phyloP scores from a whole-genome alignment of 2,888 invertebrate genomes.

The Empis livida region DNA sequence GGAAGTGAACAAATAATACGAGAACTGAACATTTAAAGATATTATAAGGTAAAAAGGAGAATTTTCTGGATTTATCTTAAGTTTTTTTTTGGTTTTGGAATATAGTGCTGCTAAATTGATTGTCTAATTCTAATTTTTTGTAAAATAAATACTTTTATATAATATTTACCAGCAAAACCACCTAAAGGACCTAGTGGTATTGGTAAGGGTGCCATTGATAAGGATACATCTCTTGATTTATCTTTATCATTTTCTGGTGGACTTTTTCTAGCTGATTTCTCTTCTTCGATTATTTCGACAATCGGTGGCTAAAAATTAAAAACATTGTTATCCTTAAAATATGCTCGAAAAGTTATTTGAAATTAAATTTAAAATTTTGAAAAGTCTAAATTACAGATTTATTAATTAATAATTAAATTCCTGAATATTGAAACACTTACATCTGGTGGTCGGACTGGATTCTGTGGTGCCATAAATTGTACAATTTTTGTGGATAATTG shows the following conservation, averaged over 20 bases:
- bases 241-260: slow-evolving; percentile 56
- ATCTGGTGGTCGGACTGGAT: slow-evolving; percentile 61
- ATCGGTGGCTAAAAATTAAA: slow-evolving; percentile 39
- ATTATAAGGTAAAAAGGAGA: neutral
- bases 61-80: neutral
- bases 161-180: slow-evolving; percentile 34
- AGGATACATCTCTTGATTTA: slow-evolving; percentile 44
- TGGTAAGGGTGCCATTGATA: slow-evolving; percentile 36
- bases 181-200: slow-evolving; percentile 36
- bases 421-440: slow-evolving; percentile 39
- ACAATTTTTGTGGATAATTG: slow-evolving; percentile 73
- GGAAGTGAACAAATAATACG: too few species aligned
- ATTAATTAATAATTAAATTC: too few species aligned
- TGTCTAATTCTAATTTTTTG: neutral
- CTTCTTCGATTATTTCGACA: slow-evolving; percentile 57
- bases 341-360: neutral
- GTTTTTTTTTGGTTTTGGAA: neutral
- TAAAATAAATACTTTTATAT: neutral
- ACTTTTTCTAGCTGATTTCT: slow-evolving; percentile 47
- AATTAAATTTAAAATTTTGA: neutral
- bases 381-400: neutral
- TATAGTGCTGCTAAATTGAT: slow-evolving; percentile 21
- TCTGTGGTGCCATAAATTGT: slow-evolving; percentile 63
- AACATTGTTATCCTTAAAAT: neutral
- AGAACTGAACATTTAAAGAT: too few species aligned